Percentiles rank a stretch among this genome's conserved stretches.
phyloP scores from a whole-genome alignment of 2,888 invertebrate genomes.

The Sussaba pulchella region DNA sequence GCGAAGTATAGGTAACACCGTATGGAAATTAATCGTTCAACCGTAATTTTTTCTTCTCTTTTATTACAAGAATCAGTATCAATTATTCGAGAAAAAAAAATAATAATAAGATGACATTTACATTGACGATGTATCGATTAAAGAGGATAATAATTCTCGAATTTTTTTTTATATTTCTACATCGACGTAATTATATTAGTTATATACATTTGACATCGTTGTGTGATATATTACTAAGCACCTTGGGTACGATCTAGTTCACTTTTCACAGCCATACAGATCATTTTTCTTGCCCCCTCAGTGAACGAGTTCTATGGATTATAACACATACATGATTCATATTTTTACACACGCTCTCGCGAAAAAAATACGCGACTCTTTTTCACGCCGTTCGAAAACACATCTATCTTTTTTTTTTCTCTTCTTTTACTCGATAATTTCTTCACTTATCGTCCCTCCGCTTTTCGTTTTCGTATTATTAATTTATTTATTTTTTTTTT shows the following conservation, averaged over 20 bases:
- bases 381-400: constrained; percentile 45
- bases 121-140: constrained; percentile 48
- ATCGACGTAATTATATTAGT: constrained; percentile 82
- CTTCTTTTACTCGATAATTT: constrained; percentile 4
- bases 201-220: constrained; percentile 82
- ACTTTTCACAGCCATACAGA: constrained; percentile 85
- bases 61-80: constrained; percentile 63
- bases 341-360: constrained; percentile 37
- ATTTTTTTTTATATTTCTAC: constrained; percentile 73
- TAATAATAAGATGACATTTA: constrained; percentile 20
- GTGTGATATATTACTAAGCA: constrained; percentile 83
- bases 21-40: too few species aligned
- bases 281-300: constrained; percentile 84
- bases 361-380: constrained; percentile 41
- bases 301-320: constrained; percentile 79
- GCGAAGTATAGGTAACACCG: too few species aligned
- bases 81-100: constrained; percentile 39
- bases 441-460: too few species aligned
- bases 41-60: constrained; percentile 46
- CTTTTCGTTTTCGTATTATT: constrained; percentile 24
- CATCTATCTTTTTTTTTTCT: constrained; percentile 13
- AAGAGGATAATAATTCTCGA: constrained; percentile 59
- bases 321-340: constrained; percentile 57
- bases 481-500: constrained; percentile 3
- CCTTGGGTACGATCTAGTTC: constrained; percentile 84